phyloP scores from a whole-genome alignment of 2,888 invertebrate genomes.

The Salpingus planirostris region DNA sequence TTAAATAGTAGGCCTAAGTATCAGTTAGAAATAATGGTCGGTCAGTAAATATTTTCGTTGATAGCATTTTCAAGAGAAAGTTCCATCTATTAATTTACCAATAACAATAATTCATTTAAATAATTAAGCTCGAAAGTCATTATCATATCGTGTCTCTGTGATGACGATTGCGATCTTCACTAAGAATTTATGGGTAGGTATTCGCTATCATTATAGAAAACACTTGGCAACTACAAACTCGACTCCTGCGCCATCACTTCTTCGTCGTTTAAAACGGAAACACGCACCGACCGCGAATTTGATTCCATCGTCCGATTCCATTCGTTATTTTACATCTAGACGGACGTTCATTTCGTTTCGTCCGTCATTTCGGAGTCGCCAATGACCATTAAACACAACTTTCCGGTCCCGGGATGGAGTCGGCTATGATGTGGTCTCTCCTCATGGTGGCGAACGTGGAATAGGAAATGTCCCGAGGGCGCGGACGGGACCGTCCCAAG shows the following conservation, averaged over 20 bases:
- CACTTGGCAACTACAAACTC: conserved; percentile 17
- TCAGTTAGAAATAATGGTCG: too few species aligned
- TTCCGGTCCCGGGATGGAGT: conserved; percentile 79
- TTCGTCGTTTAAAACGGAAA: conserved; percentile 3
- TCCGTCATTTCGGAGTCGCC: too few species aligned
- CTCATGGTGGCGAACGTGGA: conserved; percentile 50
- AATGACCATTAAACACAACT: conserved; percentile 82
- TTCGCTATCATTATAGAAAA: too few species aligned
- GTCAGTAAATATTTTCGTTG: too few species aligned
- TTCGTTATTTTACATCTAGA: too few species aligned
- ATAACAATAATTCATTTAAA: conserved; percentile 3
- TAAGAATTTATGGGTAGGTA: too few species aligned
- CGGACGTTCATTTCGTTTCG: too few species aligned
- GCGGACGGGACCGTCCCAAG: conserved; percentile 33
- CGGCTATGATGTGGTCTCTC: conserved; percentile 69
- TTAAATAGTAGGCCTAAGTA: too few species aligned
- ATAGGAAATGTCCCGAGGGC: conserved; percentile 42
- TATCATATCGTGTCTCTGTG: too few species aligned
- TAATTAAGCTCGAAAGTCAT: conserved; percentile 15
- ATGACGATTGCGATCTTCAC: too few species aligned
- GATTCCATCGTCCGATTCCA: conserved; percentile 11
- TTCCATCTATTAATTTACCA: too few species aligned
- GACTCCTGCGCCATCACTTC: conserved; percentile 14
- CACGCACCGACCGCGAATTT: conserved; percentile 4
- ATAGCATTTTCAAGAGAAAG: too few species aligned